phyloP scores from a whole-genome alignment of 1,140 invertebrate species.

The Heliconius congener region DNA sequence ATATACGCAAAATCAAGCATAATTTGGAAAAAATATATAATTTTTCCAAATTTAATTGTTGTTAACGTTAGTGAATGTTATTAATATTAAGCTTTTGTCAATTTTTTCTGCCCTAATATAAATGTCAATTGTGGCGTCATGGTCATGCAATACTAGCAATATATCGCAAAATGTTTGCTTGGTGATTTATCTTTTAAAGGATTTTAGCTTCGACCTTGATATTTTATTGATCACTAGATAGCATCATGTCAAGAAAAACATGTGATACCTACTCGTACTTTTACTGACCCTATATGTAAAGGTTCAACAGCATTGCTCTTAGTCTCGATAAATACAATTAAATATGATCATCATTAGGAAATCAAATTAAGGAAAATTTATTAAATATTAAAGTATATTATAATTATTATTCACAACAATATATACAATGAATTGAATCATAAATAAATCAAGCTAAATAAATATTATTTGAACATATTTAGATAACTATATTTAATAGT shows the following conservation, averaged over 20 bases:
- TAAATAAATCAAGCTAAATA: conserved; percentile 17
- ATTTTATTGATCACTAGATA: not conserved
- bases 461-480: not conserved
- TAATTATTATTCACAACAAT: not conserved
- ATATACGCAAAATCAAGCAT: not conserved
- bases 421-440: not conserved
- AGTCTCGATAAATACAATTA: not conserved
- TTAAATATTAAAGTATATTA: not conserved
- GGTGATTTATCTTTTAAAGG: not conserved
- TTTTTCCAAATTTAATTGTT: no score
- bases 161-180: not conserved
- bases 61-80: no score
- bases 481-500: not conserved
- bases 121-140: not conserved
- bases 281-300: conserved; percentile 17
- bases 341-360: not conserved
- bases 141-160: not conserved
- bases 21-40: no score
- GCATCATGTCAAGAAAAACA: not conserved
- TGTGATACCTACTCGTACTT: conserved; percentile 17
- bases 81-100: not conserved
- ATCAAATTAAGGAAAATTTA: conserved; percentile 5
- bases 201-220: not conserved
- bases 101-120: not conserved
- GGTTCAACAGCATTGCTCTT: conserved; percentile 11